A percentile compares a stretch with the other conserved stretches of the same genome.
Evolutionary conservation across 1,140 invertebrate species (phyloP).

Genomic region (Aporrectodea caliginosa): DNA sequence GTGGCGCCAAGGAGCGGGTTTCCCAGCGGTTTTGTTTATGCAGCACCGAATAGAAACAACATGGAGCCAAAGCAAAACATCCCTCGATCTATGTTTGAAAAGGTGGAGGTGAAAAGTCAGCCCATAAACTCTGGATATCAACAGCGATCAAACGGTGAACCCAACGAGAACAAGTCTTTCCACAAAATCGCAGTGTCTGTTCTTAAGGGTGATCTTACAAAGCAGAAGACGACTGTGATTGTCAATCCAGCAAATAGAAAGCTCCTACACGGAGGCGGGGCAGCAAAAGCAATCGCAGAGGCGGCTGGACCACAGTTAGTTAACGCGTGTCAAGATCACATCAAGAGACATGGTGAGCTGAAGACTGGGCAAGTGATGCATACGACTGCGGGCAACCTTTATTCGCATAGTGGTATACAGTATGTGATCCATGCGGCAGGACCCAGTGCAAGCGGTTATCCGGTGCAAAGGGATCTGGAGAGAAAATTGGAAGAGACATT

Average conservation of each 20-base stretch:
- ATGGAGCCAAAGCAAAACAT: neutral
- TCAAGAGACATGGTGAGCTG: neutral
- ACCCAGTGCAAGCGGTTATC: neutral
- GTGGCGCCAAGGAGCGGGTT: too few species aligned
- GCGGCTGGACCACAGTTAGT: constrained; percentile 21
- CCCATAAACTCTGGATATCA: neutral
- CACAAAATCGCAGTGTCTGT: neutral
- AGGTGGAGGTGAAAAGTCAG: neutral
- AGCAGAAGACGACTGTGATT: constrained; percentile 15
- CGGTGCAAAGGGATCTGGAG: neutral
- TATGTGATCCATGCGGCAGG: constrained; percentile 27
- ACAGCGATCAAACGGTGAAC: neutral
- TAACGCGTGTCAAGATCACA: constrained; percentile 2
- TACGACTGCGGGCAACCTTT: constrained; percentile 15
- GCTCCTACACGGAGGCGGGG: neutral
- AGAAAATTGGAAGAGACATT: constrained; percentile 34
- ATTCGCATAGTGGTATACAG: neutral
- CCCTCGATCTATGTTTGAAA: neutral
- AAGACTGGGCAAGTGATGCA: neutral
- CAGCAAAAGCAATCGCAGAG: constrained; percentile 18
- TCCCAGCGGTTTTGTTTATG: too few species aligned
- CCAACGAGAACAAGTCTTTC: neutral
- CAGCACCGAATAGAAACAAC: too few species aligned
- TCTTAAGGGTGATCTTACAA: constrained; percentile 5
- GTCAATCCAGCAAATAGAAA: constrained; percentile 22